These are phyloP conservation scores for Hyppa rectilinea DNA, from an alignment of 2,888 invertebrate genomes.

Conservation along the genomic window DNA sequence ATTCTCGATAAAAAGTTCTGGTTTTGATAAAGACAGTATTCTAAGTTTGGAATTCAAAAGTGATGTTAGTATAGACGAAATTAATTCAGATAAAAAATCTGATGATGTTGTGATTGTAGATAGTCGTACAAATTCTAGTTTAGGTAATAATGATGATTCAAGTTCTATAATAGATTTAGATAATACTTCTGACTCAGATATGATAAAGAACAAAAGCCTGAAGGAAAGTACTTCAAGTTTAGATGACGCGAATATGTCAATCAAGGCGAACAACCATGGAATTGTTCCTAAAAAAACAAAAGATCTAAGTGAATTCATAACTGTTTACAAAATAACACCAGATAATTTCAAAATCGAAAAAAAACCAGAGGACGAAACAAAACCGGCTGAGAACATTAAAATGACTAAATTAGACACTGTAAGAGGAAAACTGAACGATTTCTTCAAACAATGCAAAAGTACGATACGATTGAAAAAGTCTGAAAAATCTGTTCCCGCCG, in stretches of 20 bases:
- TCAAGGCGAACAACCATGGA: background rate
- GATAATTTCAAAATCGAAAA: conserved; percentile 16
- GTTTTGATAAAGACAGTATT: conserved; percentile 57
- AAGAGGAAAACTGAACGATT: conserved; percentile 59
- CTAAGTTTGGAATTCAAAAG: conserved; percentile 66
- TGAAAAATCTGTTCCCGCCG: conserved; percentile 21
- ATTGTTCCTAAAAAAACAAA: conserved; percentile 36
- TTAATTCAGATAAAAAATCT: conserved; percentile 3
- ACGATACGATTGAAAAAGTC: conserved; percentile 53
- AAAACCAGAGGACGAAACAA: background rate
- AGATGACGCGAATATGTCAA: conserved; percentile 17
- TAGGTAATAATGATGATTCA: conserved; percentile 16
- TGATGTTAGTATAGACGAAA: conserved; percentile 47
- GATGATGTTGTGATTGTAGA: conserved; percentile 32
- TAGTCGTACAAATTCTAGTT: conserved; percentile 27
- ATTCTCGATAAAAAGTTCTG: conserved; percentile 21
- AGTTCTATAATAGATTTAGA: conserved; percentile 13
- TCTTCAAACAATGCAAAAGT: conserved; percentile 71
- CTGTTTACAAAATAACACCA: conserved; percentile 70
- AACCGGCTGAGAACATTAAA: conserved; percentile 15
- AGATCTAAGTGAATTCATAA: conserved; percentile 65
- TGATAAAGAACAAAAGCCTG: conserved; percentile 8
- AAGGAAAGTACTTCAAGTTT: conserved; percentile 7
- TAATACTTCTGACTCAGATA: conserved; percentile 5
- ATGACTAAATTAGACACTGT: conserved; percentile 41